These are phyloP conservation scores for Eciton burchellii DNA, from an alignment of 1,140 invertebrate species.

Conservation along the genomic window DNA sequence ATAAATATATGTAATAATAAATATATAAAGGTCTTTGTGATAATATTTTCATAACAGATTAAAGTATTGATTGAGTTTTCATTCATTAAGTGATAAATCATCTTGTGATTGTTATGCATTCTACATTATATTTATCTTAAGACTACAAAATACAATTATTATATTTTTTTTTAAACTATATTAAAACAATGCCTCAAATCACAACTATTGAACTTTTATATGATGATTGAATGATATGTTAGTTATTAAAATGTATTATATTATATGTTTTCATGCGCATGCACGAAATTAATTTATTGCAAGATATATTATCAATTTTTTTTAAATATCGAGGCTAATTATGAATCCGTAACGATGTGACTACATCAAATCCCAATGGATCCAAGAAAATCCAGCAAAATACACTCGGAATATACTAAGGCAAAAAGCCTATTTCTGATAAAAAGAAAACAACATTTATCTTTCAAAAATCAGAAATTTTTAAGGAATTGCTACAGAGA, in stretches of 20 bases:
- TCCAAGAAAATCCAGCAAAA: background rate
- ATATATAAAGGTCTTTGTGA: background rate
- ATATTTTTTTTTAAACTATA: too few species aligned
- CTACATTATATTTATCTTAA: too few species aligned
- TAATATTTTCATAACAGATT: slow-evolving; percentile 2
- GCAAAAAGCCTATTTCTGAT: background rate
- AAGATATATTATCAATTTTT: background rate
- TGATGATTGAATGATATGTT: too few species aligned
- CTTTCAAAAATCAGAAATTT: background rate
- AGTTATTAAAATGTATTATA: too few species aligned
- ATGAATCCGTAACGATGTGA: background rate
- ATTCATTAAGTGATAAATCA: background rate
- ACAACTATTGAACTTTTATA: too few species aligned
- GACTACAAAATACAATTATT: too few species aligned
- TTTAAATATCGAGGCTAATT: background rate
- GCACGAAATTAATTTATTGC: background rate
- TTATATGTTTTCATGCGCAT: too few species aligned
- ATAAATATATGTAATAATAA: background rate
- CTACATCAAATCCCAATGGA: background rate
- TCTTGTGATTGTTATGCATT: too few species aligned
- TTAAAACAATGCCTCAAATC: too few species aligned
- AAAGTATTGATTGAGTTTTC: background rate
- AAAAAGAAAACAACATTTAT: background rate
- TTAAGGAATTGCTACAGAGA: background rate
- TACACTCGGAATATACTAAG: background rate